These are phyloP conservation scores for Papilio machaon DNA, from an alignment of 1,140 invertebrate species.

Conservation along the genomic window DNA sequence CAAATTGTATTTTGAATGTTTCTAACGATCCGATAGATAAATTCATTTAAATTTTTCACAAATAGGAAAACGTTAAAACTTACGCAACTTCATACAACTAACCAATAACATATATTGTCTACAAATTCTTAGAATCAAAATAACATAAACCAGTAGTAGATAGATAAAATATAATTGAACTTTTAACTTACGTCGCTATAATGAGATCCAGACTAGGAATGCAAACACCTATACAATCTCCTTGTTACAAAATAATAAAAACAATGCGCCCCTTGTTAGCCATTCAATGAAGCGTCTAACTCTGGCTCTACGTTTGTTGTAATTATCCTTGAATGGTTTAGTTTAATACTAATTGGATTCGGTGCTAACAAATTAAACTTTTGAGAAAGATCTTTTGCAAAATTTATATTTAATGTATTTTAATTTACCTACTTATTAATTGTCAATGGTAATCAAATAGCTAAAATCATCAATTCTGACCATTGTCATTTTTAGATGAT, in stretches of 20 bases:
- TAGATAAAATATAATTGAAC: neutral
- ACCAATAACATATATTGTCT: neutral
- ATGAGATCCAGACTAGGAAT: slow-evolving; percentile 8
- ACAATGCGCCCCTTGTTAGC: slow-evolving; percentile 27
- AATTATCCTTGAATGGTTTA: neutral
- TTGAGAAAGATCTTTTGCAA: neutral
- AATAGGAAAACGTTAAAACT: slow-evolving; percentile 15
- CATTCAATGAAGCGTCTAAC: neutral
- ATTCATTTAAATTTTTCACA: neutral
- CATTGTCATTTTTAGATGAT: neutral
- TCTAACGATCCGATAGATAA: neutral
- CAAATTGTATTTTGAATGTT: slow-evolving; percentile 13
- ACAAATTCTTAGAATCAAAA: neutral
- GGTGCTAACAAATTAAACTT: neutral
- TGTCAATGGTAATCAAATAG: no score
- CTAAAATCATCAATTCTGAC: no score
- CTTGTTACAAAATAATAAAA: slow-evolving; percentile 27
- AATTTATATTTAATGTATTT: neutral
- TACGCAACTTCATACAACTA: neutral
- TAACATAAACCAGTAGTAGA: neutral
- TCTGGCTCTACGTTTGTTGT: neutral
- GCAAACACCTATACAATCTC: slow-evolving; percentile 24
- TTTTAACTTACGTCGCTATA: neutral
- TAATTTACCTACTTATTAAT: no score
- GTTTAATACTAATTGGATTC: neutral